phyloP scores from a whole-genome alignment of 2,113 vertebrate genomes.

The Synodontis membranacea region DNA sequence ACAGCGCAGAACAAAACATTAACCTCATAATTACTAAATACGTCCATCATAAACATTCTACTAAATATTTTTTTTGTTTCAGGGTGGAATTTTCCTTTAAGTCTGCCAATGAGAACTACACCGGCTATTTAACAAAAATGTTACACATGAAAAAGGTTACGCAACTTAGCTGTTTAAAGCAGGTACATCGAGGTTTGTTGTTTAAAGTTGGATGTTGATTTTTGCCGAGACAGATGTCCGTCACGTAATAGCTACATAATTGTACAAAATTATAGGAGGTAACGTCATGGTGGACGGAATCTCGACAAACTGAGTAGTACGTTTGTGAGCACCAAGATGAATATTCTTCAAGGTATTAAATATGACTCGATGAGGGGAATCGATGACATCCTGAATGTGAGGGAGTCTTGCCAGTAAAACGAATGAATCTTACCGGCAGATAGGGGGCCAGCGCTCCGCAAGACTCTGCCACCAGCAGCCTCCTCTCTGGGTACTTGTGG shows the following conservation, averaged over 20 bases:
- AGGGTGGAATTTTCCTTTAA: too few species aligned
- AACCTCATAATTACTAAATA: not conserved
- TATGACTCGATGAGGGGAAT: not conserved
- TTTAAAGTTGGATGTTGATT: too few species aligned
- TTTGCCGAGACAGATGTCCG: too few species aligned
- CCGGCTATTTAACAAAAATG: too few species aligned
- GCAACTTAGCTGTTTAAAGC: not conserved
- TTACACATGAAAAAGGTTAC: not conserved
- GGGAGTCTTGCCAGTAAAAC: not conserved
- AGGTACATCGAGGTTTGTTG: not conserved
- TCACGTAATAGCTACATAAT: too few species aligned
- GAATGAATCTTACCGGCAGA: slow-evolving; percentile 85
- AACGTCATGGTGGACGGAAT: too few species aligned
- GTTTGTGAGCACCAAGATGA: not conserved
- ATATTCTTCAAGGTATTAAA: not conserved
- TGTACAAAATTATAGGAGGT: too few species aligned
- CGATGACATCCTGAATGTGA: not conserved
- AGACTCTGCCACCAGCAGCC: slow-evolving; percentile 93
- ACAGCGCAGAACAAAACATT: not conserved
- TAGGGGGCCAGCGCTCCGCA: slow-evolving; percentile 97
- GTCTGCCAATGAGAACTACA: too few species aligned
- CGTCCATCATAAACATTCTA: too few species aligned
- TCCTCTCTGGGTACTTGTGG: slow-evolving; percentile 98
- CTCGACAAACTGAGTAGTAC: not conserved
- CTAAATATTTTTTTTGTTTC: too few species aligned